Evolutionary conservation across 2,113 vertebrate species (phyloP).

Genomic region (Campylorhamphus procurvoides): DNA sequence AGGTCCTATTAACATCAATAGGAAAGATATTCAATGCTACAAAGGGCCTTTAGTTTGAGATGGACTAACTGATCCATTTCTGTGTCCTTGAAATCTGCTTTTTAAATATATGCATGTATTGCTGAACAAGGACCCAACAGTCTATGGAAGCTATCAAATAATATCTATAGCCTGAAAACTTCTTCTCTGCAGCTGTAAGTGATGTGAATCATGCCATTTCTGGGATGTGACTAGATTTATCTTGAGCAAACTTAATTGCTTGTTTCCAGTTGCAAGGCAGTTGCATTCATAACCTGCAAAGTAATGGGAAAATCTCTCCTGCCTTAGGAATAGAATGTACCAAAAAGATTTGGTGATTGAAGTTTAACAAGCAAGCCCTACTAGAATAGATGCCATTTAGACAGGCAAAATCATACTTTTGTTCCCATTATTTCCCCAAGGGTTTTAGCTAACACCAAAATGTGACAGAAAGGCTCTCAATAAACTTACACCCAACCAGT

Average conservation of each 20-base stretch:
- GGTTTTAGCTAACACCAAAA: background rate
- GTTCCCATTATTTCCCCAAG: background rate
- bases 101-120: background rate
- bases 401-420: background rate
- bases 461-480: background rate
- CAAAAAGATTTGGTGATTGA: background rate
- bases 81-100: background rate
- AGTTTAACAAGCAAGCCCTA: background rate
- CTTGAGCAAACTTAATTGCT: background rate
- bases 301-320: background rate
- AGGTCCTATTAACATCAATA: background rate
- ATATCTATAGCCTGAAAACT: background rate
- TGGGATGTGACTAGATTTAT: background rate
- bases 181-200: background rate
- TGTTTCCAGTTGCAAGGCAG: background rate
- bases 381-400: background rate
- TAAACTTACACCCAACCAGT: background rate
- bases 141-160: background rate
- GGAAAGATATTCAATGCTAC: background rate
- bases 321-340: background rate
- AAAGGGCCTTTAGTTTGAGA: background rate
- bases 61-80: background rate
- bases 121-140: background rate
- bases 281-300: background rate
- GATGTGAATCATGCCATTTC: background rate